Conservation (phyloP, 2,888 invertebrate genomes). For the Tetranychus truncatus region DNA sequence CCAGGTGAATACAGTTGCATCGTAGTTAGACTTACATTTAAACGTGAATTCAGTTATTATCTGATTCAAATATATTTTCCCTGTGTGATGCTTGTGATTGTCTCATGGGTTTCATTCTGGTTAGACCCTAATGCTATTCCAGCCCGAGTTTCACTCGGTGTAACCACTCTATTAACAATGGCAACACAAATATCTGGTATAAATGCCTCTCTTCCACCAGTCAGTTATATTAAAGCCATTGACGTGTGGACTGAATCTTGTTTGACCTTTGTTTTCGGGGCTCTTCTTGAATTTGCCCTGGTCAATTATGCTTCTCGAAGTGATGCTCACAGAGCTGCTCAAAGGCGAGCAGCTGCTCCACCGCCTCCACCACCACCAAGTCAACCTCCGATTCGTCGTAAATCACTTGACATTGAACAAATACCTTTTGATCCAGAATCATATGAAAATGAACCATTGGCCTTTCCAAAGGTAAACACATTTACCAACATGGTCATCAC, state of each 20-base stretch:
- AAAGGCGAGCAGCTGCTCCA: neutral
- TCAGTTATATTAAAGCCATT: conserved; percentile 93
- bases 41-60: conserved; percentile 97
- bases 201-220: conserved; percentile 86
- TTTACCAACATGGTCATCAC: neutral
- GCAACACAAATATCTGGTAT: conserved; percentile 83
- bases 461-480: conserved; percentile 8
- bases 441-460: conserved; percentile 9
- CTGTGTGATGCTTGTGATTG: conserved; percentile 93
- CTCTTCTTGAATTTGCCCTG: conserved; percentile 85
- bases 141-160: conserved; percentile 79
- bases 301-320: conserved; percentile 92
- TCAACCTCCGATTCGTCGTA: neutral
- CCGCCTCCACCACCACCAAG: neutral
- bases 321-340: conserved; percentile 50
- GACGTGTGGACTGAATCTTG: conserved; percentile 96
- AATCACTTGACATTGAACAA: conserved; percentile 8
- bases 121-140: conserved; percentile 83
- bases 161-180: conserved; percentile 90
- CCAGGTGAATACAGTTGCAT: conserved; percentile 95
- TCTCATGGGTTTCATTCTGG: conserved; percentile 95
- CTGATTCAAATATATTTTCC: conserved; percentile 98
- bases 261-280: conserved; percentile 92
- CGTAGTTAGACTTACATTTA: conserved; percentile 85
- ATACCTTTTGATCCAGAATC: conserved; percentile 5